A percentile compares a stretch with the other conserved stretches of the same genome.
Evolutionary conservation across 2,888 invertebrate species (phyloP).

Genomic region (Dynastes hyllus): DNA sequence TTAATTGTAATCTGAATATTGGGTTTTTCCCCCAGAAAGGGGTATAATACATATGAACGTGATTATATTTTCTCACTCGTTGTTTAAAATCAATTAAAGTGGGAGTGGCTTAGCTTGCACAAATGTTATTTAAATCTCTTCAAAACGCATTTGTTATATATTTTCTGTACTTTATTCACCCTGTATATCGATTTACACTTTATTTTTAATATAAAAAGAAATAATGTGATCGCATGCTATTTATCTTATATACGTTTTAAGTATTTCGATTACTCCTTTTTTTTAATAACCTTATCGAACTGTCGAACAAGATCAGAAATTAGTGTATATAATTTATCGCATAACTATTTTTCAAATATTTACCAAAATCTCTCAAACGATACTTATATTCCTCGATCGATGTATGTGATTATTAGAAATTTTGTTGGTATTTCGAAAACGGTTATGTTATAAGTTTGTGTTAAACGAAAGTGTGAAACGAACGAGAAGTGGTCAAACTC

Average conservation of each 20-base stretch:
- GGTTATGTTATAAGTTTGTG: not conserved
- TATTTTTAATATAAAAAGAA: not conserved
- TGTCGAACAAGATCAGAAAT: not conserved
- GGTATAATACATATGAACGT: too few relatives aligned
- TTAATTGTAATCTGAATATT: too few relatives aligned
- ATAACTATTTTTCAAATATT: conserved; percentile 19
- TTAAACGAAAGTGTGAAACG: not conserved
- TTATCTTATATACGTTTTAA: not conserved
- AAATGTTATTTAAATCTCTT: not conserved
- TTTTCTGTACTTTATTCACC: not conserved
- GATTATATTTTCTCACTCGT: too few relatives aligned
- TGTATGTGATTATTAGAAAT: not conserved
- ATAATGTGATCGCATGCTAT: conserved; percentile 15
- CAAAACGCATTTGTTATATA: too few relatives aligned
- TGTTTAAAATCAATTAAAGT: too few relatives aligned
- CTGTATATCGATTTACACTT: not conserved
- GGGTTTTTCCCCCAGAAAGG: too few relatives aligned
- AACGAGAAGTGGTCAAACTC: not conserved
- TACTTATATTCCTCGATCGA: not conserved
- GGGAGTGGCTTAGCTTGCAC: not conserved
- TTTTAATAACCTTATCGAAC: not conserved
- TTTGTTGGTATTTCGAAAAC: not conserved
- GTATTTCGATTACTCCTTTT: not conserved
- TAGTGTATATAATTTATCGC: not conserved
- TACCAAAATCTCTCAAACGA: not conserved